phyloP scores from a whole-genome alignment of 2,888 invertebrate species.

The Orchesella flavescens region DNA sequence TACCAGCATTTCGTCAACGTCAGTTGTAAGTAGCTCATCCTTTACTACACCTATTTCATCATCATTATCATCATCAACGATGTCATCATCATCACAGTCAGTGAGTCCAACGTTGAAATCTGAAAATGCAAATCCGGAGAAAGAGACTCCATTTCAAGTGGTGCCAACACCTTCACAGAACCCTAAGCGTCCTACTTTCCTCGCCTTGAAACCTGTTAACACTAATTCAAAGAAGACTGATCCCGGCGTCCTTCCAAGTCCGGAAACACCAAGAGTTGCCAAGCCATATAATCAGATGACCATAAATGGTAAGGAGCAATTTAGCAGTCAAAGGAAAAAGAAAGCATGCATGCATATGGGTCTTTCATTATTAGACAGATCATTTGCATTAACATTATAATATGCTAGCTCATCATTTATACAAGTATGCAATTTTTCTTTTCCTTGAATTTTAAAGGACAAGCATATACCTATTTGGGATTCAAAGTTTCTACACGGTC shows the following conservation, averaged over 20 bases:
- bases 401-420: not conserved
- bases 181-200: slow-evolving; percentile 70
- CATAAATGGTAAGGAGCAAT: slow-evolving; percentile 81
- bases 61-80: not conserved
- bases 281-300: slow-evolving; percentile 92
- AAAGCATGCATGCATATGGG: not conserved
- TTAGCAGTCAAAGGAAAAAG: not conserved
- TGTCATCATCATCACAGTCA: not conserved
- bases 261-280: slow-evolving; percentile 91
- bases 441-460: slow-evolving; percentile 63
- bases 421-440: slow-evolving; percentile 9
- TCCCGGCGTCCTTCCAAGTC: slow-evolving; percentile 83
- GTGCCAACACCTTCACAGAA: slow-evolving; percentile 47
- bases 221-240: slow-evolving; percentile 61
- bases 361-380: not conserved
- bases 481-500: slow-evolving; percentile 91
- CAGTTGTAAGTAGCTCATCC: not conserved
- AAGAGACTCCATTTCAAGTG: slow-evolving; percentile 37
- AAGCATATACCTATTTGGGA: slow-evolving; percentile 92
- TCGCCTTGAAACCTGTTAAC: slow-evolving; percentile 70
- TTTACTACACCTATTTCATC: not conserved
- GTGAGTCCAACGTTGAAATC: slow-evolving; percentile 18
- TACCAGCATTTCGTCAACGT: not conserved
- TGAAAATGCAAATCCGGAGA: slow-evolving; percentile 45
- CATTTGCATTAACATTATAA: not conserved